A percentile compares a stretch with the other conserved stretches of the same genome.
Evolutionary conservation across 92 coral and sea anemone species (phyloP).

Genomic region (Porites rus): DNA sequence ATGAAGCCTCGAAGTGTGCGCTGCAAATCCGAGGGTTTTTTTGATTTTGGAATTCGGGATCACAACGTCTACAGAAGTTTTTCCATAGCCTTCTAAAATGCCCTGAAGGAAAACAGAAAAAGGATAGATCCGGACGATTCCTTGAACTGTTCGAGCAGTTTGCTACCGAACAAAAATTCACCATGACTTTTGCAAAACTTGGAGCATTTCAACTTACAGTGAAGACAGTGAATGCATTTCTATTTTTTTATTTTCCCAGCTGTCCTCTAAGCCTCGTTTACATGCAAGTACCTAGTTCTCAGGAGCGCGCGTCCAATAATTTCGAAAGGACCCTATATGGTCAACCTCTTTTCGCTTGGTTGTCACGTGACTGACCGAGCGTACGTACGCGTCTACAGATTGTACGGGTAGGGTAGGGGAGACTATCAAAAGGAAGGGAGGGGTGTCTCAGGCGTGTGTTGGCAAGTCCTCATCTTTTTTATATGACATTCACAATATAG

Average conservation of each 20-base stretch:
- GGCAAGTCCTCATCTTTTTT: no score
- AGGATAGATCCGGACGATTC: slow-evolving; percentile 23
- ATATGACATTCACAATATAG: no score
- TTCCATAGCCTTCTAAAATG: slow-evolving; percentile 7
- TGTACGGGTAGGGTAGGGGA: no score
- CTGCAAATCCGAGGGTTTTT: slow-evolving; percentile 16
- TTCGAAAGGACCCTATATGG: slow-evolving; percentile 11
- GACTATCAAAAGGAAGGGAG: no score
- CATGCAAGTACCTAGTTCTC: not conserved
- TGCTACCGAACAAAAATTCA: slow-evolving; percentile 17
- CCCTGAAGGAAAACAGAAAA: not conserved
- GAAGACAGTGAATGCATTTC: not conserved
- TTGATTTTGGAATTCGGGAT: not conserved
- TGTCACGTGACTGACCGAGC: no score
- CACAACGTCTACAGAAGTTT: not conserved
- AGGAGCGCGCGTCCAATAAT: slow-evolving; percentile 13
- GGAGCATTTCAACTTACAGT: not conserved
- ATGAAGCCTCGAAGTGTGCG: no score
- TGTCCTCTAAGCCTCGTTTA: slow-evolving; percentile 17
- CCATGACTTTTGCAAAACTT: slow-evolving; percentile 2
- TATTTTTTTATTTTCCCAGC: not conserved
- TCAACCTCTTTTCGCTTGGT: no score
- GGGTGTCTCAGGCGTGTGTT: no score
- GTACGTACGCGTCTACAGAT: no score
- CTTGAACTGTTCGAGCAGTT: slow-evolving; percentile 1